These are phyloP conservation scores for Epistrophe grossulariae DNA, from an alignment of 2,888 invertebrate species.

Conservation along the genomic window DNA sequence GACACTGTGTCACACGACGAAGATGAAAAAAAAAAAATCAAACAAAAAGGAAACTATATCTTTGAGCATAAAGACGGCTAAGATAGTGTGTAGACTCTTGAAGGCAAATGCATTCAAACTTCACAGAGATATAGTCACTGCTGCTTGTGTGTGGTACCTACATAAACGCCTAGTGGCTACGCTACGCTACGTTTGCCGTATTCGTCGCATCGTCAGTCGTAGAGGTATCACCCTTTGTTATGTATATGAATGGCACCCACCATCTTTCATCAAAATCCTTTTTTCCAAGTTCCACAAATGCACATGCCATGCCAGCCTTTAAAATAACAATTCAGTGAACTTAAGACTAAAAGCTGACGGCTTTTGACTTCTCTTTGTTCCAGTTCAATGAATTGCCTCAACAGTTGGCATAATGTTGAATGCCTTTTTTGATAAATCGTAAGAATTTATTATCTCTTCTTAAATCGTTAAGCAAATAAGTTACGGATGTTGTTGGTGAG, in stretches of 20 bases:
- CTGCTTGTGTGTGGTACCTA: constrained; percentile 12
- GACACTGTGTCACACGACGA: constrained; percentile 9
- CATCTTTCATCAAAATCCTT: constrained; percentile 22
- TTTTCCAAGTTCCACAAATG: constrained; percentile 21
- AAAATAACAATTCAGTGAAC: constrained; percentile 38
- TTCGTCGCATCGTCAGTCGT: background rate
- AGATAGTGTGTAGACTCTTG: background rate
- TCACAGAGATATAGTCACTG: constrained; percentile 9
- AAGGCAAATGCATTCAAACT: constrained; percentile 56
- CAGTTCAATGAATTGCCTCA: constrained; percentile 34
- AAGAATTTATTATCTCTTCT: constrained; percentile 34
- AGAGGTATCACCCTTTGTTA: background rate
- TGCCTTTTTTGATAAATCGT: constrained; percentile 23
- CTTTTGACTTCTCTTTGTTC: constrained; percentile 43
- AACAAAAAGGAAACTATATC: constrained; percentile 3
- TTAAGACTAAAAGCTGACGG: constrained; percentile 30
- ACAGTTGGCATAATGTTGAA: constrained; percentile 40
- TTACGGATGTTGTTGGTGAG: background rate
- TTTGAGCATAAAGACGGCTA: background rate
- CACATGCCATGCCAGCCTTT: constrained; percentile 7
- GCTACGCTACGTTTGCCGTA: background rate
- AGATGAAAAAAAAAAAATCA: background rate
- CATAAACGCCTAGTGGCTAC: constrained; percentile 17
- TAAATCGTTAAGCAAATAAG: constrained; percentile 25
- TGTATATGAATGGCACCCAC: background rate